phyloP scores from a whole-genome alignment of 2,888 invertebrate genomes.

The Epirrhoe alternata region DNA sequence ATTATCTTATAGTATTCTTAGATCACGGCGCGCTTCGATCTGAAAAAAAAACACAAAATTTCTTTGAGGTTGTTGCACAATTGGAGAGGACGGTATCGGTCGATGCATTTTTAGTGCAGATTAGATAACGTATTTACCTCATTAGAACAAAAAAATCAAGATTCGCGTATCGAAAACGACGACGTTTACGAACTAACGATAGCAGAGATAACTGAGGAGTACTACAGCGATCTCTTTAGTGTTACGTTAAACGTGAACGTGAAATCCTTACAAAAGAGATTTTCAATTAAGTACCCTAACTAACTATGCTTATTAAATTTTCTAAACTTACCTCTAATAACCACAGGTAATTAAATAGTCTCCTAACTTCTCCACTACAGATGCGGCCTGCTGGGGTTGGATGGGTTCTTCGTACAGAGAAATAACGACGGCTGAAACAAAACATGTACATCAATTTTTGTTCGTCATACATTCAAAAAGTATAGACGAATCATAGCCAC shows the following conservation, averaged over 20 bases:
- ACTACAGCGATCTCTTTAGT: too few relatives aligned
- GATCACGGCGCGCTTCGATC: constrained; percentile 85
- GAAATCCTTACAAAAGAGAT: background rate
- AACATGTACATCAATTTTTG: constrained; percentile 40
- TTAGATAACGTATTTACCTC: background rate
- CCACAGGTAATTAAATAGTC: constrained; percentile 98
- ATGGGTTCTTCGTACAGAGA: constrained; percentile 98
- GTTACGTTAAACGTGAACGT: too few relatives aligned
- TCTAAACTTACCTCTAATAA: constrained; percentile 91
- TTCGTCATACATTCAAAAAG: background rate
- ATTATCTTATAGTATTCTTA: constrained; percentile 85
- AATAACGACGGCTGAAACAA: constrained; percentile 94
- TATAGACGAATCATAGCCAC: too few relatives aligned
- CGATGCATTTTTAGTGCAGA: background rate
- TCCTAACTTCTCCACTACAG: constrained; percentile 98
- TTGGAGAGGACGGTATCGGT: background rate
- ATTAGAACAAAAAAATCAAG: background rate
- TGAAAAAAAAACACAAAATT: constrained; percentile 62
- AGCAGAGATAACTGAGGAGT: background rate
- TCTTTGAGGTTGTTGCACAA: constrained; percentile 25
- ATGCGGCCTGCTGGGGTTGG: constrained; percentile 98
- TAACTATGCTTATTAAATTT: background rate
- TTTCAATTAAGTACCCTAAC: background rate
- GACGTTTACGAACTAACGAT: background rate
- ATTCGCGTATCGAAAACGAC: background rate